Conservation (phyloP, 2,888 invertebrate genomes). For the Pandemis heparana region DNA sequence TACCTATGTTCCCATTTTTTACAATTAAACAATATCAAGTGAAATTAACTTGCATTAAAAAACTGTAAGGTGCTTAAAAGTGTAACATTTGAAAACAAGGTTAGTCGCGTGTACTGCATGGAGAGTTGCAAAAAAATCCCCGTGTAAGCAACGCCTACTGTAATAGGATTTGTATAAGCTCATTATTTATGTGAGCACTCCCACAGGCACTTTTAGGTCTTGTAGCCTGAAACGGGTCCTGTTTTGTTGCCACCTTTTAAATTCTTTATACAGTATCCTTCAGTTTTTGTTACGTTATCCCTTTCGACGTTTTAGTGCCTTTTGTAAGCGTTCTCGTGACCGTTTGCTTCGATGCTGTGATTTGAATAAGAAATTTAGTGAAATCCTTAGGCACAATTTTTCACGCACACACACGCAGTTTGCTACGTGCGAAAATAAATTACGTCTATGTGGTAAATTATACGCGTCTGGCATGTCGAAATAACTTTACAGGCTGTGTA, state of each 20-base stretch:
- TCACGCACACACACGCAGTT: slow-evolving; percentile 24
- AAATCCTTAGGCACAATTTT: slow-evolving; percentile 13
- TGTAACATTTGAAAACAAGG: slow-evolving; percentile 33
- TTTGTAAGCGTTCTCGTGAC: not conserved
- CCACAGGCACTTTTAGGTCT: slow-evolving; percentile 41
- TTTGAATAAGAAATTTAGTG: not conserved
- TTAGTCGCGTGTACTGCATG: slow-evolving; percentile 43
- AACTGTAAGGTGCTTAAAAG: not conserved
- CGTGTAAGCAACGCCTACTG: slow-evolving; percentile 52
- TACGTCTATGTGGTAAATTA: slow-evolving; percentile 13
- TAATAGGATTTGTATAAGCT: slow-evolving; percentile 61
- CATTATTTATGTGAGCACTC: slow-evolving; percentile 49
- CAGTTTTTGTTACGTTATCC: slow-evolving; percentile 18
- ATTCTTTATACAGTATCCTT: slow-evolving; percentile 26
- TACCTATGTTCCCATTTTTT: too few relatives aligned
- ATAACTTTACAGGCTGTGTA: slow-evolving; percentile 19
- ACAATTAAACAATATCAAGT: not conserved
- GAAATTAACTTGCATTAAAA: not conserved
- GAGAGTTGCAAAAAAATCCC: slow-evolving; percentile 46
- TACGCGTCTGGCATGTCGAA: slow-evolving; percentile 22
- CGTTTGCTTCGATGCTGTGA: not conserved
- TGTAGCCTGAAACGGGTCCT: slow-evolving; percentile 30
- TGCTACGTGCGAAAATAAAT: not conserved
- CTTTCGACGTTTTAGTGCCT: not conserved
- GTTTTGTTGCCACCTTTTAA: slow-evolving; percentile 23